phyloP scores from a whole-genome alignment of 2,113 vertebrate species.

The Gadus macrocephalus region DNA sequence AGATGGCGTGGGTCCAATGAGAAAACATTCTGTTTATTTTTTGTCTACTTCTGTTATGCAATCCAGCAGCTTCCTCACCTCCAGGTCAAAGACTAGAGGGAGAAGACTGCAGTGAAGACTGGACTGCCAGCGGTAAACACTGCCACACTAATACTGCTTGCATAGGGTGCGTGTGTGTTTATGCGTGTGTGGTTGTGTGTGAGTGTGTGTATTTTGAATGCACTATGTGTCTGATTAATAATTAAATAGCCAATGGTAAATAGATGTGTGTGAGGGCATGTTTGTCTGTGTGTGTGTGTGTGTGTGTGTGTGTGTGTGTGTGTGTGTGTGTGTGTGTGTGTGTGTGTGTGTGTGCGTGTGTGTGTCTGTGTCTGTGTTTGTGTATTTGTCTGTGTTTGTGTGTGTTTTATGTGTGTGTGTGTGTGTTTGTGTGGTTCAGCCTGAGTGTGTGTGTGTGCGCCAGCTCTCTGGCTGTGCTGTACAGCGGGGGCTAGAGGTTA shows the following conservation, averaged over 20 bases:
- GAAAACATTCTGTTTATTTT: no score
- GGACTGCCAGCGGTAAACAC: conserved; percentile 14
- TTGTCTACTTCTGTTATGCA: no score
- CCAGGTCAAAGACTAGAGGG: no score
- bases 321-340: conserved; percentile 6
- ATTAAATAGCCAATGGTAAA: no score
- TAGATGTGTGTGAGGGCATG: neutral
- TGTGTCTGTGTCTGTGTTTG: conserved; percentile 4
- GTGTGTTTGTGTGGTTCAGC: conserved; percentile 8
- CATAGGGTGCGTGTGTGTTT: neutral
- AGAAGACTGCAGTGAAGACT: no score
- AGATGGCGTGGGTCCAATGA: no score
- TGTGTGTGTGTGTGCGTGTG: conserved; percentile 4
- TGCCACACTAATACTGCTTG: neutral
- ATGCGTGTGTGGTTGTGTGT: neutral
- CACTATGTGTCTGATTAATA: no score
- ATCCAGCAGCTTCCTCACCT: no score
- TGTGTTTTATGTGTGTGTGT: conserved; percentile 11
- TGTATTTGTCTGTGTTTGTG: conserved; percentile 3
- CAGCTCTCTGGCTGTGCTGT: conserved; percentile 22
- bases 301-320: conserved; percentile 6
- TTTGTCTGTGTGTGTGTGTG: conserved; percentile 10
- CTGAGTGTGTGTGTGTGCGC: neutral
- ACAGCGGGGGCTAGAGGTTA: conserved; percentile 67
- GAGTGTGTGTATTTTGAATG: neutral